Evolutionary conservation across 1,140 invertebrate species (phyloP).

Genomic region (Papilio xuthus): DNA sequence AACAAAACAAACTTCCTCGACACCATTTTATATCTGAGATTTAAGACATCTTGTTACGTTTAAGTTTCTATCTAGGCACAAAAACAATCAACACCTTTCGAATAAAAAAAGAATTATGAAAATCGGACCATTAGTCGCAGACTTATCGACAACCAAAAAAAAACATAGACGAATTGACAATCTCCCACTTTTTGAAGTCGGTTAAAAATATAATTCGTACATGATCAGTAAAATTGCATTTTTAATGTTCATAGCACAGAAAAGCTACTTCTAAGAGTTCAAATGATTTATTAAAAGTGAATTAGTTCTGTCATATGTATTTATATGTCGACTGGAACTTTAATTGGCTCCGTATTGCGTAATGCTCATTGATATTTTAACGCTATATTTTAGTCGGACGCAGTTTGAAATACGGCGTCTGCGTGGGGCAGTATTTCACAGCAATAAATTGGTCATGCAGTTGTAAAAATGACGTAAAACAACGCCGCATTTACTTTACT

Average conservation of each 20-base stretch:
- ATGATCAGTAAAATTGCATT: no score
- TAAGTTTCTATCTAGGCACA: no score
- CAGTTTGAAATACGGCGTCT: constrained; percentile 8
- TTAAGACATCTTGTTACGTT: no score
- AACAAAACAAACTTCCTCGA: no score
- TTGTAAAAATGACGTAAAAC: constrained; percentile 28
- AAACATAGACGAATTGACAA: not conserved
- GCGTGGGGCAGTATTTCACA: constrained; percentile 17
- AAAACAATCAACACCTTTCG: no score
- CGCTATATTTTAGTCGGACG: not conserved
- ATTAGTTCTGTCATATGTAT: not conserved
- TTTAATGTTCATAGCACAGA: no score
- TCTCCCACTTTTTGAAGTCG: no score
- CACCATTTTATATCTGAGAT: no score
- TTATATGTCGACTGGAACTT: constrained; percentile 15
- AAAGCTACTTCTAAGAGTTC: not conserved
- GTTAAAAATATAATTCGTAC: no score
- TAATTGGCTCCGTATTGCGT: constrained; percentile 22
- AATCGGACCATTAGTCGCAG: no score
- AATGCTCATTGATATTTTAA: constrained; percentile 23
- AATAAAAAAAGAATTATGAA: no score
- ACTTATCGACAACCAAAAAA: no score
- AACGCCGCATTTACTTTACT: not conserved
- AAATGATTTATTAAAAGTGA: not conserved
- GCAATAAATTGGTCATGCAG: constrained; percentile 6